Evolutionary conservation across 2,797 vertebrate species (phyloP), one percentile per base, ranked within the genome.

Genomic region (Mormyrops attenuatus): DNA sequence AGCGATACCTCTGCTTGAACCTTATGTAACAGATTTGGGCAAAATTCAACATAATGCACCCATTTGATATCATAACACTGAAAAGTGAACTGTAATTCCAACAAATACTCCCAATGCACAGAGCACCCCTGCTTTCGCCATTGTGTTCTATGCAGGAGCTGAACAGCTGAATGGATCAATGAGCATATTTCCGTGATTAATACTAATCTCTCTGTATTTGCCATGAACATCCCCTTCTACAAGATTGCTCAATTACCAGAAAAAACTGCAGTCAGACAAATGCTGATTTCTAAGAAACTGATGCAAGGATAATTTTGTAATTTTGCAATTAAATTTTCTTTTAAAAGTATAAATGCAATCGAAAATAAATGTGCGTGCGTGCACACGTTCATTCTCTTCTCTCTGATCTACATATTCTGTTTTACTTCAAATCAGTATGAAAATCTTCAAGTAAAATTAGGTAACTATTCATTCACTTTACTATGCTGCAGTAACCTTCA

Each of bases 91-190:
- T 38, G 17, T 77, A 77, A 77, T 20, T 41, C 69, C 69, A 17
- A 77, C 30, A 38, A 77, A 34, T 57, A 26, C 26, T 50, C 49
- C 49, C 84, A 86, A 22, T 53, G 49, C 47, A 30, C 84, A 52
- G 84, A n/a, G 11, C n/a, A 30, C 49, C 44, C 50, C 17, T 26
- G 6, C 30, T 55, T 34, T 55, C 6, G 2, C 85, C 49, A 34
- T 55, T 41, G 52, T 53, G 50, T 55, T 57, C 52, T 38, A 87
- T 87, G 85, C 57, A 22, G 9, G 22, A 9, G 26, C 3, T 5
- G 26, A 87, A 55, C 85, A 87, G 50, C 85, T 53, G 85, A 87
- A 57, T 30, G 85, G 52, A 57, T 87, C 26, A 87, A 38, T 30
- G 17, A 87, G 26, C 52, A 87, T 57, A 87, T 87, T 87, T 87